phyloP scores from a whole-genome alignment of 2,113 vertebrate genomes.

The Otis tarda region DNA sequence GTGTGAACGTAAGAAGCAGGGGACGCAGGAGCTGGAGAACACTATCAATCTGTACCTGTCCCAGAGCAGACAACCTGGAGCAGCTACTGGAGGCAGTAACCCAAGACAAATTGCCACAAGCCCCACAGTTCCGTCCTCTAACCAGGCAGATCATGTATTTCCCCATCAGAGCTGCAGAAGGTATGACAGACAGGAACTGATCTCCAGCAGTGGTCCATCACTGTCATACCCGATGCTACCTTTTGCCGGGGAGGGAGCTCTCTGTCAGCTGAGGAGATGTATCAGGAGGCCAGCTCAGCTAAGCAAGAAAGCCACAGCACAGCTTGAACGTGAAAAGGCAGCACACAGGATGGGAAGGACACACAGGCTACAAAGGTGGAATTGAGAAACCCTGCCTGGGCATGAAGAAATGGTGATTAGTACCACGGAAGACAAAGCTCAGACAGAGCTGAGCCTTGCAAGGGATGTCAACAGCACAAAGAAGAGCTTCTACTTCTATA shows the following conservation, averaged over 20 bases:
- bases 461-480: not conserved
- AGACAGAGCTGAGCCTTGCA: not conserved
- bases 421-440: not conserved
- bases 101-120: not conserved
- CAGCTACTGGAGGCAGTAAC: not conserved
- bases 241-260: not conserved
- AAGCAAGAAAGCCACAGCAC: not conserved
- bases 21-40: not conserved
- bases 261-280: not conserved
- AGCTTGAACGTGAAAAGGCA: not conserved
- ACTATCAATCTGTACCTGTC: not conserved
- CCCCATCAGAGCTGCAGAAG: not conserved
- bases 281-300: not conserved
- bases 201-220: not conserved
- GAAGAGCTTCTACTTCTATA: not conserved
- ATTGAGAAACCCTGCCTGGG: not conserved
- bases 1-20: not conserved
- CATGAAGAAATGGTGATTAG: not conserved
- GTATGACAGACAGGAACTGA: not conserved
- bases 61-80: not conserved
- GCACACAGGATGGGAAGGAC: not conserved
- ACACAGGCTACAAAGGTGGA: not conserved
- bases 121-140: not conserved
- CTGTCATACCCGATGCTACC: too few species aligned
- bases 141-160: fast-evolving